Base-by-base conservation (phyloP, 2,113 vertebrate genomes). In the Panthera tigris region DNA sequence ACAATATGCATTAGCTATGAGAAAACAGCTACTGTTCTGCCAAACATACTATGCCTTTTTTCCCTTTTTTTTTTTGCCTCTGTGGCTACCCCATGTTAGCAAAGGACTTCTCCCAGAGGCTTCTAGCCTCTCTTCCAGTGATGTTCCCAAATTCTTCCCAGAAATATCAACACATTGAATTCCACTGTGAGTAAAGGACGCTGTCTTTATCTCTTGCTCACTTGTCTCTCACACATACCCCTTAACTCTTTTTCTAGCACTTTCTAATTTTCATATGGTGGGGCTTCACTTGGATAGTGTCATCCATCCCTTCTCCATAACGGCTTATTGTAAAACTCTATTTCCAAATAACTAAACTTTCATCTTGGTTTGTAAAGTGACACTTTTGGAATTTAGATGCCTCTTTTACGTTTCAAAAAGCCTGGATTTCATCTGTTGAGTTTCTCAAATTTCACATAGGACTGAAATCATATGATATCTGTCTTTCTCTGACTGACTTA, bases 331-430 rank as follows among this genome's bases (percentile, higher is more conserved):
- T 48, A 97, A 86, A 83, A 55, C 31, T 89, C 71, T 97, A 57
- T 45, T 95, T 95, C 91, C 45, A 45, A 91, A 80, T 55, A 88
- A 79, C 82, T 80, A 61, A 83, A 91, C 31, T 80, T 89, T 84
- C 29, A 11, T 68, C 9, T 95, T 89, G 12, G 25, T 81, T 96
- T 95, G 4, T 74, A 87, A 93, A 91, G 52, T 25, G 15, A 31
- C n/a, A 13, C 1, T 52, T 89, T 85, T 2, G 14, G 33, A 95
- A 79, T 68, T 76, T 84, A 79, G 45, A 45, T 80, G 33, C 27
- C 0, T 78, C 68, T 55, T 86, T 76, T 68, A 48, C 15, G 1
- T 68, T 95, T 96, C 39, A 52, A 85, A 92, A 73, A 81, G 21
- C 3, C 57, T 89, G 29, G 48, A 52, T 94, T 95, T 95, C 45